Conservation (phyloP, 1,140 invertebrate species). For the Aphidius gifuensis region DNA sequence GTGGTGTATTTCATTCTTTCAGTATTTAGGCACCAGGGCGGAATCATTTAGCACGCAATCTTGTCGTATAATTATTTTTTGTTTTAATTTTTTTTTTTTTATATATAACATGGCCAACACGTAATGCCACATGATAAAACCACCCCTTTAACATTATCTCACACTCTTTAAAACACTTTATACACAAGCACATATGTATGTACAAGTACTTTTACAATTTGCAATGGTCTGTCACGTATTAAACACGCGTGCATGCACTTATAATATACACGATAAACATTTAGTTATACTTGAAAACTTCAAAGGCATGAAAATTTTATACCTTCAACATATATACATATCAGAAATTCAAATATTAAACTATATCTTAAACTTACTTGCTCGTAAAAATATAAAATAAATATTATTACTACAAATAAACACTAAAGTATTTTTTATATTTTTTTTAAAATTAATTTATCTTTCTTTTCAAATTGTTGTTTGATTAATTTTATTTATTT, state of each 20-base stretch:
- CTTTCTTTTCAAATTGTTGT: no score
- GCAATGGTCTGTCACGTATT: conserved; percentile 6
- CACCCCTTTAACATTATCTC: not conserved
- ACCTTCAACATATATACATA: no score
- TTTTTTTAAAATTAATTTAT: not conserved
- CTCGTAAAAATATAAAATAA: not conserved
- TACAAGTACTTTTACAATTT: conserved; percentile 14
- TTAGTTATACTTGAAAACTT: not conserved
- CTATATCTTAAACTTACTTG: no score
- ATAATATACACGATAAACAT: conserved; percentile 1
- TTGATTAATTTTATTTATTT: no score
- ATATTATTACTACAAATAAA: not conserved
- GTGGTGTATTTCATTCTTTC: conserved; percentile 28
- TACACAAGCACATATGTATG: no score
- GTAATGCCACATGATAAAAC: conserved; percentile 18
- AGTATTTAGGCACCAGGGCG: conserved; percentile 24
- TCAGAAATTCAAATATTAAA: no score
- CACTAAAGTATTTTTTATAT: no score
- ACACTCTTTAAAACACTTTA: not conserved
- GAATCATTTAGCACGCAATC: conserved; percentile 51
- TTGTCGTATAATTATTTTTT: conserved; percentile 46
- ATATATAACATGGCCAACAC: conserved; percentile 10
- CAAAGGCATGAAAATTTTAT: no score
- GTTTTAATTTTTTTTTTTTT: conserved; percentile 20
- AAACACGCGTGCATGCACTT: conserved; percentile 11